Percentiles rank a stretch among this genome's conserved stretches.
These are phyloP conservation scores for Ceratitis capitata DNA, from an alignment of 1,140 invertebrate species.

Conservation along the genomic window DNA sequence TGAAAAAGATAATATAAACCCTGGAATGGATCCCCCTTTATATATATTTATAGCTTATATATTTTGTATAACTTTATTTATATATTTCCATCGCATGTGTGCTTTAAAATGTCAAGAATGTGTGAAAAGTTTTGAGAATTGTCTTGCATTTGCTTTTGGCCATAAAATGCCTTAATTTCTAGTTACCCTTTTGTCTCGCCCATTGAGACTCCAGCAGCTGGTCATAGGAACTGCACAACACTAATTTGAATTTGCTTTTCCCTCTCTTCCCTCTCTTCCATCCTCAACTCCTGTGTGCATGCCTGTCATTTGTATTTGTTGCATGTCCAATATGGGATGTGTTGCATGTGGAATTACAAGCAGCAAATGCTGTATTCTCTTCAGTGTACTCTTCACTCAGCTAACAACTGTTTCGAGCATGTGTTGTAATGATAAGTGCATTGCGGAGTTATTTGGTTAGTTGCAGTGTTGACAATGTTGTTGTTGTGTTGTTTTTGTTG, in stretches of 20 bases:
- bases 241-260: neutral
- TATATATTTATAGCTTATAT: neutral
- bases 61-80: too few relatives aligned
- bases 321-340: neutral
- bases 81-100: too few relatives aligned
- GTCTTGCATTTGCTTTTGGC: neutral
- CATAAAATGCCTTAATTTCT: neutral
- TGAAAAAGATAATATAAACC: neutral
- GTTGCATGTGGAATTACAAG: conserved; percentile 29
- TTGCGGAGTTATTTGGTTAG: neutral
- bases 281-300: neutral
- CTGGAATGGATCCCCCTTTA: too few relatives aligned
- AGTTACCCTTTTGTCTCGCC: neutral
- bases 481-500: neutral
- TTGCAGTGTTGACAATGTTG: neutral
- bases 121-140: neutral
- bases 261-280: too few relatives aligned
- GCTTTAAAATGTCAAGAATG: too few relatives aligned
- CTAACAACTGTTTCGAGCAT: neutral
- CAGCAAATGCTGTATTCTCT: neutral
- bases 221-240: neutral
- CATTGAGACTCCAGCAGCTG: neutral
- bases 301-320: neutral
- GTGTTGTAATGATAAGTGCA: neutral
- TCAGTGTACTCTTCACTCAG: neutral